Conservation (phyloP, 2,888 invertebrate species). For the Hyles lineata region DNA sequence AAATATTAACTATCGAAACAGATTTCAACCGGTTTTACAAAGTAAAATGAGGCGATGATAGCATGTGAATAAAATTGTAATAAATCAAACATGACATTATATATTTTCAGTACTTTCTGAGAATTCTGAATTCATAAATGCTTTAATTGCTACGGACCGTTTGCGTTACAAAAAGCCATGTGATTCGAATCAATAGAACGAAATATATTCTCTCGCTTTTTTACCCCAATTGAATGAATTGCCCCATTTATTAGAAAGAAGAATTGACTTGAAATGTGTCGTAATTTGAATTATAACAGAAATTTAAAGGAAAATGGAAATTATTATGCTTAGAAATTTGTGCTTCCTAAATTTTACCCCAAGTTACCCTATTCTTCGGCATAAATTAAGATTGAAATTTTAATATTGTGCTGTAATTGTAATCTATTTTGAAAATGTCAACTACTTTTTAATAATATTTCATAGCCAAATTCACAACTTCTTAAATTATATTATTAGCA, state of each 20-base stretch:
- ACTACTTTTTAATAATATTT: background rate
- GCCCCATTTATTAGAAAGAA: background rate
- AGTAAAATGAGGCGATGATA: background rate
- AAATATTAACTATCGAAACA: background rate
- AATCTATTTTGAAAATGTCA: too few species aligned
- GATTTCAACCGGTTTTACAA: background rate
- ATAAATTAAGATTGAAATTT: background rate
- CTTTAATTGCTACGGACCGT: too few species aligned
- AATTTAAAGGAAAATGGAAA: too few species aligned
- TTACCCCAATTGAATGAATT: background rate
- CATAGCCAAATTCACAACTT: background rate
- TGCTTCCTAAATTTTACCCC: background rate
- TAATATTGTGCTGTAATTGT: too few species aligned
- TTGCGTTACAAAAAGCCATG: too few species aligned
- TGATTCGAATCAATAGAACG: background rate
- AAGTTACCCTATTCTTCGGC: slow-evolving; percentile 2
- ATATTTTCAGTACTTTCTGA: too few species aligned
- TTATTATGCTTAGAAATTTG: too few species aligned
- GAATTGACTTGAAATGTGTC: background rate
- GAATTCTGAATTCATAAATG: too few species aligned
- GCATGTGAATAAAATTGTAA: too few species aligned
- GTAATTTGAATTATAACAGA: too few species aligned
- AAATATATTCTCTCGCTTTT: background rate
- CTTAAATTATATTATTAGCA: background rate
- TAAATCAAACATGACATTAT: too few species aligned